These are phyloP conservation scores for Gallinago undulata DNA, from an alignment of 2,113 vertebrate species.

Conservation along the genomic window DNA sequence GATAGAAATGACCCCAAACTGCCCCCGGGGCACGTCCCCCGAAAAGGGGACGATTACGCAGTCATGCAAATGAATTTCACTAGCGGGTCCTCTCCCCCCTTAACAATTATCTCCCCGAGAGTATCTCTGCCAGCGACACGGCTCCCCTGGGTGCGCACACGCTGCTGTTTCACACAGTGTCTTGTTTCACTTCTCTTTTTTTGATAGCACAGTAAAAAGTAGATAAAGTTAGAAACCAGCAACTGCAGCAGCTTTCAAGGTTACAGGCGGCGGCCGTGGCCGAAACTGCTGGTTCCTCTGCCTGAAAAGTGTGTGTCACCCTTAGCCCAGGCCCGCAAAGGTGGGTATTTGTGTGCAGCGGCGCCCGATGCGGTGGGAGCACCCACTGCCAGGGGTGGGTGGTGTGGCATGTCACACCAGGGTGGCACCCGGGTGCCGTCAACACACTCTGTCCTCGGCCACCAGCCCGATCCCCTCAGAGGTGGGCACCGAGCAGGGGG, in stretches of 20 bases:
- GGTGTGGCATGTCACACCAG: accelerated
- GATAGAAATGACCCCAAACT: not conserved
- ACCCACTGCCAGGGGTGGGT: accelerated
- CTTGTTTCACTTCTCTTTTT: conserved; percentile 23
- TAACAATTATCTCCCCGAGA: not conserved
- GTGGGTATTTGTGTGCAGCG: not conserved
- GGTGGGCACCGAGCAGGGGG: not conserved
- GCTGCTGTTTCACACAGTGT: not conserved
- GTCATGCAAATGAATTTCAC: not conserved
- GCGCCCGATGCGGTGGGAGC: accelerated
- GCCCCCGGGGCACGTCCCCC: not conserved
- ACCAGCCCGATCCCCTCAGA: accelerated
- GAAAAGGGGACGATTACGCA: not conserved
- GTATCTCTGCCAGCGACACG: not conserved
- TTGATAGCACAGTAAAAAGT: not conserved
- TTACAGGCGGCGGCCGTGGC: accelerated
- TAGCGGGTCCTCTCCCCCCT: not conserved
- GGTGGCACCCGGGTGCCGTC: not conserved
- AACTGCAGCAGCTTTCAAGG: not conserved
- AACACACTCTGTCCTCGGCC: not conserved
- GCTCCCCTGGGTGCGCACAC: not conserved
- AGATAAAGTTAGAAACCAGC: not conserved
- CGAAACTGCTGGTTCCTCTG: not conserved
- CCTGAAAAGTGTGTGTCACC: not conserved
- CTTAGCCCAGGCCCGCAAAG: accelerated